Evolutionary conservation across 1,140 invertebrate genomes (phyloP), one percentile per base, ranked within the genome.

Genomic region (Probaryconus sp.): DNA sequence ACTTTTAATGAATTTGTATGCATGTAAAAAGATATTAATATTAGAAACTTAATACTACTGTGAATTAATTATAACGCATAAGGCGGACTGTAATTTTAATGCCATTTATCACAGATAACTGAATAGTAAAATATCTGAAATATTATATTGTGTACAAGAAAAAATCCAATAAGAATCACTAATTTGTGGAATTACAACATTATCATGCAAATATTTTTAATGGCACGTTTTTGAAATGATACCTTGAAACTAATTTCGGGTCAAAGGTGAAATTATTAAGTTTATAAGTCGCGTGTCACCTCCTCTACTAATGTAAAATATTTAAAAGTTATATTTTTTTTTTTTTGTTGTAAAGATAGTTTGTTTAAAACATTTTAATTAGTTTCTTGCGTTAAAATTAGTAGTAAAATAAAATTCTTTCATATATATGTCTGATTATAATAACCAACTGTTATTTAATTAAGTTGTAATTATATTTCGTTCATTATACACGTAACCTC

Each of bases 211-310:
- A 31, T 37, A 14, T 20, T 40, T 40, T 1, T 18, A 40, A 40
- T 40, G n/a, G 4, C 33, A 16, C 13, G 1, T 40, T 40, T 20
- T n/a, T 20, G 14, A 2, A 7, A 20, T 40, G 37, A 9, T 17
- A 11, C 37, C 37, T 40, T 40, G 37, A 40, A 40, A 18, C 7
- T 2, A 20, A 37, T 13, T 37, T 16, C 3, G 10, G 13, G 33
- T 37, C 33, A 16, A 3, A 14, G 10, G 33, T 16, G 13, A 37
- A 37, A 37, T 37, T 37, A 37, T 13, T 5, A 3, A 37, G 13
- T 9, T 14, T 40, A 11, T 5, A 40, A 18, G 18, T 40, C 17
- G 37, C 37, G 37, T 40, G 37, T 40, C 37, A 40, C 6, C n/a
- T 4, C 3, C 9, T 2, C 1, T 35, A 14, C 13, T 3, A 18